A percentile compares a stretch with the other conserved stretches of the same genome.
Evolutionary conservation across 1,140 invertebrate species (phyloP).

Genomic region (Eumeta japonica): DNA sequence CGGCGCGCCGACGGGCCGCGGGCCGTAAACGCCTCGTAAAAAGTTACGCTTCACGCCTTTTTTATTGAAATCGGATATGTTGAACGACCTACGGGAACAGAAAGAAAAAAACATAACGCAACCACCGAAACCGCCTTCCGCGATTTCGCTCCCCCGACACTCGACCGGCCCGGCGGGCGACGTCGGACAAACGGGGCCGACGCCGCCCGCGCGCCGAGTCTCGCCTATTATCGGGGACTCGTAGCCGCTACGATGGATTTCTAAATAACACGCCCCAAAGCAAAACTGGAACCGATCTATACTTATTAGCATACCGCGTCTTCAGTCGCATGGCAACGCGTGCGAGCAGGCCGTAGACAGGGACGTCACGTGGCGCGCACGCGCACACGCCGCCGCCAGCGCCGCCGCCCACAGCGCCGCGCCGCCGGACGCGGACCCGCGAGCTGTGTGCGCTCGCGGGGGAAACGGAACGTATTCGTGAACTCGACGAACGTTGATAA

Average conservation of each 20-base stretch:
- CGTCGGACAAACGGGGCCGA: too few relatives aligned
- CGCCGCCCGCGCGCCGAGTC: too few relatives aligned
- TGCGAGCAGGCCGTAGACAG: conserved; percentile 9
- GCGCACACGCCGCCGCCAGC: conserved; percentile 6
- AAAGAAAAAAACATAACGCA: too few relatives aligned
- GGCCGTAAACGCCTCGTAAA: too few relatives aligned
- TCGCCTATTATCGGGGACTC: too few relatives aligned
- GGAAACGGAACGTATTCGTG: conserved; percentile 31
- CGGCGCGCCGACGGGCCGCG: too few relatives aligned
- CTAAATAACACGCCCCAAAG: conserved; percentile 16
- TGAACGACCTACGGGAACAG: too few relatives aligned
- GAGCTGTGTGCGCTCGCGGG: conserved; percentile 16
- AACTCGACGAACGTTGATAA: conserved; percentile 24
- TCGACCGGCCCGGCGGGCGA: too few relatives aligned
- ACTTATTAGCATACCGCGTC: conserved; percentile 13
- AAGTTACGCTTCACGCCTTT: too few relatives aligned
- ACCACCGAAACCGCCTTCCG: background rate
- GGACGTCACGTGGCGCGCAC: conserved; percentile 1
- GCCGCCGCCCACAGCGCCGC: conserved; percentile 11
- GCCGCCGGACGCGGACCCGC: background rate
- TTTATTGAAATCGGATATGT: too few relatives aligned
- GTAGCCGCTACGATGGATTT: conserved; percentile 39
- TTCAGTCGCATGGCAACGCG: conserved; percentile 13
- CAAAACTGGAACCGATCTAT: conserved; percentile 10
- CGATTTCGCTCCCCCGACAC: background rate